phyloP scores from a whole-genome alignment of 35 echinoderm and acorn worm genomes.

The Stichopus chloronotus region DNA sequence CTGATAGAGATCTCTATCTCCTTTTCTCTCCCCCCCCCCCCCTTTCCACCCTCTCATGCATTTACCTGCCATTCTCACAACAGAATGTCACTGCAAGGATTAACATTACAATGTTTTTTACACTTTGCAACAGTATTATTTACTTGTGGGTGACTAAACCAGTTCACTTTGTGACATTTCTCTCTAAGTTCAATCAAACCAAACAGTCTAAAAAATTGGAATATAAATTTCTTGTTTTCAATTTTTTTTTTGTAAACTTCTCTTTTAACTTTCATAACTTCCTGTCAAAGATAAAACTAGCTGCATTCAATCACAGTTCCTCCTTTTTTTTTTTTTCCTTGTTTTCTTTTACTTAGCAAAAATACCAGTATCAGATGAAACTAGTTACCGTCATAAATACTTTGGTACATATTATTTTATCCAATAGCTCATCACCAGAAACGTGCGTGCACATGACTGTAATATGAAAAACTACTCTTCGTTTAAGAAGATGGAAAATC shows the following conservation, averaged over 20 bases:
- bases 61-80: no score
- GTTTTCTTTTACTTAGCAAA: not conserved
- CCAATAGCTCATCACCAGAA: not conserved
- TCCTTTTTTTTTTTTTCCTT: not conserved
- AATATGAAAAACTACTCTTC: not conserved
- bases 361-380: not conserved
- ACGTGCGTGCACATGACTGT: not conserved
- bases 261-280: not conserved
- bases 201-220: not conserved
- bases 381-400: not conserved
- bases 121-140: not conserved
- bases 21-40: no score
- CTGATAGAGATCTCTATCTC: no score
- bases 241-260: not conserved
- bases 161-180: not conserved
- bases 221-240: not conserved
- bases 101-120: not conserved
- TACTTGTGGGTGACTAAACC: not conserved
- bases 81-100: no score
- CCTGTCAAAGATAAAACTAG: not conserved
- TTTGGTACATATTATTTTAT: not conserved
- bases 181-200: not conserved
- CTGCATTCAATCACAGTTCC: not conserved
- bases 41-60: no score
- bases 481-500: not conserved